phyloP scores from a whole-genome alignment of 2,113 vertebrate species.

The Struthio camelus region DNA sequence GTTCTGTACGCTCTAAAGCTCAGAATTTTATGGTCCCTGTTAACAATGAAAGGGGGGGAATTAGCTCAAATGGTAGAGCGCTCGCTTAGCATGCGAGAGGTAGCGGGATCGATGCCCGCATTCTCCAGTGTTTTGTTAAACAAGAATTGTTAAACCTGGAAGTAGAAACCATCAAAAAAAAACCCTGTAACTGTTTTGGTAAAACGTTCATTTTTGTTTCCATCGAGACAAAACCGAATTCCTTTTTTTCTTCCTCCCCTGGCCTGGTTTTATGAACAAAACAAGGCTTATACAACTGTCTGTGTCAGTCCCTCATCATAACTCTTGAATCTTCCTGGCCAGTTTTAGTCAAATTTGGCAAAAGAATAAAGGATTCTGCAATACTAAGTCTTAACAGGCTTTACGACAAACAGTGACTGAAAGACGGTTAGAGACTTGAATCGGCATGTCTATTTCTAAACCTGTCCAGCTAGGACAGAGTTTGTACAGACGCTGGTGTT shows the following conservation, averaged over 20 bases:
- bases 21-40: accelerated
- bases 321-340: background rate
- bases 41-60: background rate
- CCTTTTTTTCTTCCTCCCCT: background rate
- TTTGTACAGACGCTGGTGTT: background rate
- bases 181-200: accelerated
- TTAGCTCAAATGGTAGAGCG: slow-evolving; percentile 82
- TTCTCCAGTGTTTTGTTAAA: slow-evolving; percentile 48
- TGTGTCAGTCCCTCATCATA: background rate
- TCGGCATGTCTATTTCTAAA: background rate
- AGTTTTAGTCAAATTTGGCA: background rate
- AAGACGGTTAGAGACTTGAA: background rate
- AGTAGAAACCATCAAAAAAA: background rate
- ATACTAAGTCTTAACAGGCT: background rate
- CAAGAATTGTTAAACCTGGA: accelerated
- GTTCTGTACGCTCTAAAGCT: accelerated
- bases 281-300: background rate
- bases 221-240: accelerated
- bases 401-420: background rate
- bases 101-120: slow-evolving; percentile 74
- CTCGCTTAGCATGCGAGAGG: slow-evolving; percentile 78
- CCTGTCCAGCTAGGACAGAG: background rate
- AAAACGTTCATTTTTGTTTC: background rate
- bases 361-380: background rate
- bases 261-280: background rate